Conservation (phyloP, 2,888 invertebrate genomes). For the Endotricha flammealis region DNA sequence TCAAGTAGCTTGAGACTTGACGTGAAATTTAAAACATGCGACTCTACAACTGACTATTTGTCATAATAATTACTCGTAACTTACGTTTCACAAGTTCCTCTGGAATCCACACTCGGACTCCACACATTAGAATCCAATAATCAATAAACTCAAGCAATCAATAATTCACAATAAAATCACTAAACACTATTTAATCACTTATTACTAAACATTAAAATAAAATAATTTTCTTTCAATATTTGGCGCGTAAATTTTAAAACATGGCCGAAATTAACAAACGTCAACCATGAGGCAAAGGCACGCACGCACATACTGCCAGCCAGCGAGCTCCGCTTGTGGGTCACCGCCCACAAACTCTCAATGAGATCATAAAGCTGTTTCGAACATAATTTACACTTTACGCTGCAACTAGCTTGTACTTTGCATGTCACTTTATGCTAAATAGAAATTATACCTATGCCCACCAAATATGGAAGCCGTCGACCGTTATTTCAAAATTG, state of each 20-base stretch:
- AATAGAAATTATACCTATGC: constrained; percentile 12
- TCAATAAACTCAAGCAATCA: constrained; percentile 3
- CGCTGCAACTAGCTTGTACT: constrained; percentile 35
- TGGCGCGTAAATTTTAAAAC: constrained; percentile 32
- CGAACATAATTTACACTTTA: constrained; percentile 60
- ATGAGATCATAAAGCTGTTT: constrained; percentile 68
- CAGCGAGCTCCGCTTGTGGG: constrained; percentile 44
- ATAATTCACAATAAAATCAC: constrained; percentile 7
- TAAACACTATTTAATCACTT: constrained; percentile 1
- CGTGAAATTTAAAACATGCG: no score
- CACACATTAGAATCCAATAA: constrained; percentile 20
- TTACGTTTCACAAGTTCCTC: constrained; percentile 22
- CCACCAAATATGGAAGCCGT: constrained; percentile 1
- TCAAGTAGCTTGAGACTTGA: no score
- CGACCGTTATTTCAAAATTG: constrained; percentile 6
- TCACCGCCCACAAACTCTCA: constrained; percentile 65
- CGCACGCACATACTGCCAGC: constrained; percentile 42
- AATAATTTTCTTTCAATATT: constrained; percentile 10
- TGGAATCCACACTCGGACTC: constrained; percentile 16
- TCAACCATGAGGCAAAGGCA: constrained; percentile 36
- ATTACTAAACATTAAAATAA: constrained; percentile 4
- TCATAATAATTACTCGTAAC: no score
- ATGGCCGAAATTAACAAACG: constrained; percentile 24
- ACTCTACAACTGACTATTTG: no score
- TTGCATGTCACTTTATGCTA: constrained; percentile 21